Base-by-base conservation (phyloP, 2,797 vertebrate genomes). In the Phylloscopus collybita region DNA sequence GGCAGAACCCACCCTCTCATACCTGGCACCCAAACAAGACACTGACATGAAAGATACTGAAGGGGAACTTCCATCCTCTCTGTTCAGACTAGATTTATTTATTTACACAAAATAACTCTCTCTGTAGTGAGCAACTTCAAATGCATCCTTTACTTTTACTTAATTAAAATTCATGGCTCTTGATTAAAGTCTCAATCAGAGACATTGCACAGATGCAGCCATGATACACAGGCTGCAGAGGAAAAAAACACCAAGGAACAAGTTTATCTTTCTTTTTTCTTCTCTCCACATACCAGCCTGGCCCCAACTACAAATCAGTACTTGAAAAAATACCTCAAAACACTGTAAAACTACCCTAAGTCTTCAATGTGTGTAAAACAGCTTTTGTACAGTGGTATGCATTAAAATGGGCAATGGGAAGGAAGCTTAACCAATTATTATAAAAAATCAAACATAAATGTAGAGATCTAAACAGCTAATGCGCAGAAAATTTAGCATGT, bases 161-260 rank as follows among this genome's bases (percentile, higher is more conserved):
- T 54, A 79, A 90, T 79, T 83, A 85, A 87, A 92, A 95, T 73
- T 83, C 65, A 91, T 10, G 10, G 53, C 54, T 91, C 72, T 75
- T 62, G 66, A 65, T 82, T 91, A 61, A 93, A 90, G n/a, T 65
- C 65, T 80, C 69, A 76, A 53, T 74, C 50, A 51, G 47, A 87
- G 34, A 44, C 11, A 51, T 5, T 69, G 42, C 32, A 83, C 25
- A 74, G 72, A 89, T 69, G 61, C n/a, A 78, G 47, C 21, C 73
- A 54, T 1, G 6, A 88, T 20, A 83, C 3, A 21, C 51, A 40
- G 42, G 11, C 51, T 7, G 21, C 27, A 79, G 13, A 2, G 3
- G 8, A 7, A 47, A 92, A 92, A 88, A 27, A 0, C 2, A 27
- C 11, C 4, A 45, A 34, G 7, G 4, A 80, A 36, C 1, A 47